Evolutionary conservation across 2,113 vertebrate genomes (phyloP).

Genomic region (Isichthys henryi): DNA sequence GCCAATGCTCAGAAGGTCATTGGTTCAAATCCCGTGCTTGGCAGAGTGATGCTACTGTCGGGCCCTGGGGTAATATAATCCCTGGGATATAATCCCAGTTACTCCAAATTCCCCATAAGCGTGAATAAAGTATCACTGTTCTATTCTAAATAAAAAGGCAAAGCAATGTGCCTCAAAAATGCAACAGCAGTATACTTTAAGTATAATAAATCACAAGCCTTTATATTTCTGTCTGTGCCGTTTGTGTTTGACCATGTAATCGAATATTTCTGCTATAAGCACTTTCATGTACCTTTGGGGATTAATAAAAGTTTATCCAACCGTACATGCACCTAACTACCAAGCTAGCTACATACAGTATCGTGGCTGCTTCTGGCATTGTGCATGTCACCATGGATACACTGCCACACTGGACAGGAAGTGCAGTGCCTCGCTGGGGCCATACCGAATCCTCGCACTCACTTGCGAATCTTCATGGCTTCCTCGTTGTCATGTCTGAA

Average conservation of each 20-base stretch:
- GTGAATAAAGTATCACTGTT: neutral
- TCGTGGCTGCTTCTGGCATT: neutral
- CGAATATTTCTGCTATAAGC: neutral
- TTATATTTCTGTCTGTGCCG: neutral
- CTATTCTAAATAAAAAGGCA: neutral
- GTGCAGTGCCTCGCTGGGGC: no score
- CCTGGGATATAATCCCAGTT: neutral
- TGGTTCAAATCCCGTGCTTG: neutral
- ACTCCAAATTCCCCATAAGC: neutral
- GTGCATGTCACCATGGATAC: neutral
- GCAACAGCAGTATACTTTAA: neutral
- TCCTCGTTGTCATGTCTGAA: slow-evolving; percentile 94
- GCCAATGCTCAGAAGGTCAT: neutral
- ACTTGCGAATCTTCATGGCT: slow-evolving; percentile 94
- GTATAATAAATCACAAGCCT: neutral
- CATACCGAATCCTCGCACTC: slow-evolving; percentile 39
- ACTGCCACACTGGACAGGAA: neutral
- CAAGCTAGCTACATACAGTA: neutral
- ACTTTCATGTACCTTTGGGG: neutral
- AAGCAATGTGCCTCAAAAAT: neutral
- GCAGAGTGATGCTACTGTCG: neutral
- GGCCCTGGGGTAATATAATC: neutral
- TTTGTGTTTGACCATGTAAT: neutral
- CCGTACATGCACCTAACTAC: neutral
- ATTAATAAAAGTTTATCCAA: neutral